phyloP scores from a whole-genome alignment of 2,888 invertebrate genomes.

The Sialis fuliginosa region DNA sequence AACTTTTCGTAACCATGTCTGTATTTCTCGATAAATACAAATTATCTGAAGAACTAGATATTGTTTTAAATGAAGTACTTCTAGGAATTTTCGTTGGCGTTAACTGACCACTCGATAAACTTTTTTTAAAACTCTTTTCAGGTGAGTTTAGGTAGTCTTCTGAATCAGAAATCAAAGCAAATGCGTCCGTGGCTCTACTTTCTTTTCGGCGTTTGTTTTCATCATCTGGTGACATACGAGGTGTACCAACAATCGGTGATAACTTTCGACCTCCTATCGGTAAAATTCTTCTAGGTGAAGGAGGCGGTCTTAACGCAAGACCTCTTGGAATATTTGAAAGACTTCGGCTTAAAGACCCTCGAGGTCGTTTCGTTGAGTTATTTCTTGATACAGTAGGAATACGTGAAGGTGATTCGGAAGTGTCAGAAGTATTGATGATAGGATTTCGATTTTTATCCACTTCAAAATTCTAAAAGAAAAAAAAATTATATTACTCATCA shows the following conservation, averaged over 20 bases:
- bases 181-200: background rate
- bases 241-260: constrained; percentile 4
- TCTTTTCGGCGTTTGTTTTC: background rate
- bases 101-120: background rate
- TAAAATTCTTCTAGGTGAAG: background rate
- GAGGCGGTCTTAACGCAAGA: constrained; percentile 1
- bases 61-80: constrained; percentile 1
- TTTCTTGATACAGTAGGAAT: background rate
- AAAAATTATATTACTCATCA: background rate
- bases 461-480: background rate
- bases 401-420: background rate
- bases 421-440: background rate
- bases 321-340: constrained; percentile 1
- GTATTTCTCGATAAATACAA: background rate
- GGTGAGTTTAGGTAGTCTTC: too few relatives aligned
- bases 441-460: background rate
- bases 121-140: background rate
- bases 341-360: constrained; percentile 1
- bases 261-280: background rate
- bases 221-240: constrained; percentile 2
- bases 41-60: background rate
- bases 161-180: background rate
- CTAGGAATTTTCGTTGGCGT: constrained; percentile 4
- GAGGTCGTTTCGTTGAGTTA: background rate
- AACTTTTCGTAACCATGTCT: background rate